Conservation (phyloP, 2,888 invertebrate genomes). For the Eupithecia subfuscata region DNA sequence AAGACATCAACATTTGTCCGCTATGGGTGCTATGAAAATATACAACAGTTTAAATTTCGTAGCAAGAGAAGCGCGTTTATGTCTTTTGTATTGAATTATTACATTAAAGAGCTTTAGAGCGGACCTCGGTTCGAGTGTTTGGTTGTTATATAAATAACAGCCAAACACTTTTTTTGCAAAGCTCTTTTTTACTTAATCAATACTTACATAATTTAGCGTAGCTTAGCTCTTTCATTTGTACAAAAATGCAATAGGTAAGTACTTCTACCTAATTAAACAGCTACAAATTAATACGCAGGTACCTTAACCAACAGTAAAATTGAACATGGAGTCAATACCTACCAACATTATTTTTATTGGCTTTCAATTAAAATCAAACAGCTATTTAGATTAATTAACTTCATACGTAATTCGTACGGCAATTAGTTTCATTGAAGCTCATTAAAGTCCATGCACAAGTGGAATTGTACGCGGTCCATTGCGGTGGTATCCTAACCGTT, state of each 20-base stretch:
- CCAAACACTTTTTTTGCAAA: too few species aligned
- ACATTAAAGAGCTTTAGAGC: not conserved
- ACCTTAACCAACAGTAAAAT: slow-evolving; percentile 2
- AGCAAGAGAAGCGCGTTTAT: slow-evolving; percentile 22
- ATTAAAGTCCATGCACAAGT: slow-evolving; percentile 18
- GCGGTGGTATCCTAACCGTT: slow-evolving; percentile 63
- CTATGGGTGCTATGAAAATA: not conserved
- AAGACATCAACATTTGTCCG: not conserved
- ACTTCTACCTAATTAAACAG: not conserved
- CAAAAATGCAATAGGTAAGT: not conserved
- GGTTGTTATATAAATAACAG: not conserved
- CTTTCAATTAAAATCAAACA: slow-evolving; percentile 13
- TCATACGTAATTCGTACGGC: not conserved
- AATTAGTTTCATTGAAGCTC: slow-evolving; percentile 19
- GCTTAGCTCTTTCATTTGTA: not conserved
- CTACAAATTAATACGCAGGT: slow-evolving; percentile 7
- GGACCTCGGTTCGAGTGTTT: not conserved
- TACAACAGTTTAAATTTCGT: slow-evolving; percentile 1
- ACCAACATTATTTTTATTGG: not conserved
- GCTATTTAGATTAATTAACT: slow-evolving; percentile 12
- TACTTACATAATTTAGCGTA: not conserved
- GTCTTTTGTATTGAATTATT: slow-evolving; percentile 22
- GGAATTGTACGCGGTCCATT: slow-evolving; percentile 38
- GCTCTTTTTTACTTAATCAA: not conserved
- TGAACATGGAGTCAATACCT: slow-evolving; percentile 2